Evolutionary conservation across 2,888 invertebrate genomes (phyloP).

Genomic region (Plemyria rubiginata): DNA sequence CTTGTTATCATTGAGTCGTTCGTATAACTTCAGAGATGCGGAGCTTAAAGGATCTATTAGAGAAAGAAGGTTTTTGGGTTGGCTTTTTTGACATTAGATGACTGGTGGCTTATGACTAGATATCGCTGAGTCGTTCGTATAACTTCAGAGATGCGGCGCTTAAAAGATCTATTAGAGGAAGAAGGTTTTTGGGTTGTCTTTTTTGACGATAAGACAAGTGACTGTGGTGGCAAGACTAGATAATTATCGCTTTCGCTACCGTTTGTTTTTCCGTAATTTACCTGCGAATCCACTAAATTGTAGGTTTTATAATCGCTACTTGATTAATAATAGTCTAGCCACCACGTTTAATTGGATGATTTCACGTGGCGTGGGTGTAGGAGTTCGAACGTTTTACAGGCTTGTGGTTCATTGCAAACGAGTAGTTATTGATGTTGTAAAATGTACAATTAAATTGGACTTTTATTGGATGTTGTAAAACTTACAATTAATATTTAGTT

Average conservation of each 20-base stretch:
- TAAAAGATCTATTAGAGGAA: no score
- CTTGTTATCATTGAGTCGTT: no score
- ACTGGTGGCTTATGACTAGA: no score
- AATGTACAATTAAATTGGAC: conserved; percentile 2
- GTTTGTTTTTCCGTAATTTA: not conserved
- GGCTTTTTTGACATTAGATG: no score
- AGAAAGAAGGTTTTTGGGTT: no score
- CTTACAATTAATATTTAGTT: conserved; percentile 1
- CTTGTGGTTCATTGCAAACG: not conserved
- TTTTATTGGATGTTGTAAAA: conserved; percentile 1
- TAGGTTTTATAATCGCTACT: not conserved
- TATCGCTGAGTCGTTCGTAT: no score
- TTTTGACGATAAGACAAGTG: no score
- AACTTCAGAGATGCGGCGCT: no score
- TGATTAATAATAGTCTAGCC: not conserved
- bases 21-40: no score
- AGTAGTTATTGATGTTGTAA: conserved; percentile 2
- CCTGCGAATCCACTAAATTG: not conserved
- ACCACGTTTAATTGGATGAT: not conserved
- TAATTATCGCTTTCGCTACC: conserved; percentile 26
- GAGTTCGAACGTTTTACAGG: not conserved
- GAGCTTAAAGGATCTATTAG: no score
- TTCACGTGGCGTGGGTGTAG: not conserved
- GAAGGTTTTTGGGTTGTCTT: no score
- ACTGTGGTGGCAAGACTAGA: no score